phyloP scores from a whole-genome alignment of 30 jellyfish, hydroid and myxozoan species.

The Aurelia sp. region DNA sequence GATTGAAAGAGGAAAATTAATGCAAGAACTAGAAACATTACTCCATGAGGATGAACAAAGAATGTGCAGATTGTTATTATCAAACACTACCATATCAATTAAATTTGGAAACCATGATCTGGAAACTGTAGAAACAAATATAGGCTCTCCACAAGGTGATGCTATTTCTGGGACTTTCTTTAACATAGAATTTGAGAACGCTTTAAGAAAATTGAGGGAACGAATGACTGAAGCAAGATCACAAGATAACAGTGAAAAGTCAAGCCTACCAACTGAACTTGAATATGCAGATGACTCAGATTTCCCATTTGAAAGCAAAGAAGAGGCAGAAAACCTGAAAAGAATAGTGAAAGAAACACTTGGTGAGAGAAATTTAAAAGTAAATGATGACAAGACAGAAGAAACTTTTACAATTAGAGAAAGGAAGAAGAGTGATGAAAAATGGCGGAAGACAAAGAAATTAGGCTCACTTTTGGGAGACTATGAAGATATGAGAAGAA shows the following conservation, averaged over 20 bases:
- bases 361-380: constrained; percentile 1
- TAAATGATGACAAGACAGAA: neutral
- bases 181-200: too few species aligned
- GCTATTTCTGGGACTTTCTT: too few species aligned
- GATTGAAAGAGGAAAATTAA: too few species aligned
- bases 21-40: constrained; percentile 18
- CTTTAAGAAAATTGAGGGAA: too few species aligned
- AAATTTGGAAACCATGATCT: constrained; percentile 31
- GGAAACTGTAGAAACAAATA: constrained; percentile 33
- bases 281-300: neutral
- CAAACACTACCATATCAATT: constrained; percentile 22
- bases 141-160: constrained; percentile 4
- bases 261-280: too few species aligned
- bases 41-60: constrained; percentile 24
- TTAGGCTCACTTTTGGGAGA: neutral
- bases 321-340: neutral
- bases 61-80: neutral
- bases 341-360: neutral
- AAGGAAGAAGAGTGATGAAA: constrained; percentile 1
- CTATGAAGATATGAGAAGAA: neutral
- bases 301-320: constrained; percentile 6
- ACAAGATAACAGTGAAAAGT: too few species aligned
- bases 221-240: too few species aligned
- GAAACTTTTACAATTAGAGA: neutral
- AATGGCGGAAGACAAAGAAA: constrained; percentile 4